These are phyloP conservation scores for Dione vanillae DNA, from an alignment of 2,888 invertebrate genomes.

Conservation along the genomic window DNA sequence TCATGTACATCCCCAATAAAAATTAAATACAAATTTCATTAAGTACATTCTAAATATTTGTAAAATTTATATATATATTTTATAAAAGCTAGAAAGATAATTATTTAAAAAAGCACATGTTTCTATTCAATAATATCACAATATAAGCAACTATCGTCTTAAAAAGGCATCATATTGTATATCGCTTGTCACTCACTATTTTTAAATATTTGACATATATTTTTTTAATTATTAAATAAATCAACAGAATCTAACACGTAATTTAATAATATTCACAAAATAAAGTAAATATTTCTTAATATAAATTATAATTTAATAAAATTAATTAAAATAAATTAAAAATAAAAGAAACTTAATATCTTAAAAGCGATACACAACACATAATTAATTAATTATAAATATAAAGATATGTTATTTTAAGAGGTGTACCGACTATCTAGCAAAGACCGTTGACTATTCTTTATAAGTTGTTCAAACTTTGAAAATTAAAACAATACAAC, in stretches of 20 bases:
- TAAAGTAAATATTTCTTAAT: no score
- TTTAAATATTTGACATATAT: background rate
- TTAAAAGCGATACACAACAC: background rate
- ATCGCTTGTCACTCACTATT: background rate
- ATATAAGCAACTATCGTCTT: slow-evolving; percentile 11
- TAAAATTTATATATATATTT: background rate
- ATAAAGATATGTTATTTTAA: background rate
- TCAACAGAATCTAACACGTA: no score
- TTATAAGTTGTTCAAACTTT: no score
- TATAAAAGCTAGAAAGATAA: background rate
- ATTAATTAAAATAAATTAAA: no score
- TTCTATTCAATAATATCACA: slow-evolving; percentile 32
- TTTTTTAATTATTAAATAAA: background rate
- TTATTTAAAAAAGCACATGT: slow-evolving; percentile 7
- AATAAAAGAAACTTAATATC: background rate
- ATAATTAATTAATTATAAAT: background rate
- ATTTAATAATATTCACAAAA: no score
- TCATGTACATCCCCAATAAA: background rate
- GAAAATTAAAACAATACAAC: no score
- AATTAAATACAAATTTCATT: background rate
- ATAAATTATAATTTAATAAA: no score
- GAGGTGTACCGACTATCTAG: no score
- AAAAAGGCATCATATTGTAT: background rate
- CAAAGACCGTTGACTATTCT: no score
- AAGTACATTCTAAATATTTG: background rate